Base-by-base conservation (phyloP, 1,140 invertebrate species). In the Drosophila neocordata region DNA sequence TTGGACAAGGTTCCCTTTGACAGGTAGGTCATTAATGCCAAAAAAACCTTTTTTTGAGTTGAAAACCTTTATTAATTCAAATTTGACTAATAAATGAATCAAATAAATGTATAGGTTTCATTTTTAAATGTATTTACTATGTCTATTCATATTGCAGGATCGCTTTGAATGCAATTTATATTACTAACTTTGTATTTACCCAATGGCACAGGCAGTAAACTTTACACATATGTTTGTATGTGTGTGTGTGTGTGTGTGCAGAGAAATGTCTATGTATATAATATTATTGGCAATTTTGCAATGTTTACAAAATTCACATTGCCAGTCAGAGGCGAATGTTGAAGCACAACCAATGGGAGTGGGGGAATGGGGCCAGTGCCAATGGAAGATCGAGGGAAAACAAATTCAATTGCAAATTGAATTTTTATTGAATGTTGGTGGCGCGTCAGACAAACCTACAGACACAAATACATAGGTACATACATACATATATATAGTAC, bases 351-450 rank as follows among this genome's bases (percentile, higher is more conserved):
- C 20, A 48, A 5, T 20, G 51, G 34, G 51, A 48, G 27, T 20
- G 51, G 34, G 51, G n/a, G 27, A 1, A 13, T n/a, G 13, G 27
- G n/a, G 53, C 8, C n/a, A n/a, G 53, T 56, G 37, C 20, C 20
- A 58, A 57, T 22, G 20, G 9, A 51, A 55, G 64, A 77, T 67
- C 51, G 68, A 74, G 73, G 62, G 69, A 87, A 87, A 87, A 88
- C 72, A 83, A 88, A 88, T 88, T 88, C 83, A 56, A 74, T 88
- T 88, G 65, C 58, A 82, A 88, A 88, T 88, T 88, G 83, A 79
- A 88, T 88, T 88, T 88, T 83, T 88, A 88, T 88, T 88, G 83
- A 85, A 87, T 70, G 75, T 87, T 83, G 79, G 65, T 65, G 82
- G 73, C 77, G 57, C 63, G 34, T 53, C 65, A 51, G 11, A 38